Evolutionary conservation across 2,797 vertebrate species (phyloP).

Genomic region (Orientallactaga sibirica): DNA sequence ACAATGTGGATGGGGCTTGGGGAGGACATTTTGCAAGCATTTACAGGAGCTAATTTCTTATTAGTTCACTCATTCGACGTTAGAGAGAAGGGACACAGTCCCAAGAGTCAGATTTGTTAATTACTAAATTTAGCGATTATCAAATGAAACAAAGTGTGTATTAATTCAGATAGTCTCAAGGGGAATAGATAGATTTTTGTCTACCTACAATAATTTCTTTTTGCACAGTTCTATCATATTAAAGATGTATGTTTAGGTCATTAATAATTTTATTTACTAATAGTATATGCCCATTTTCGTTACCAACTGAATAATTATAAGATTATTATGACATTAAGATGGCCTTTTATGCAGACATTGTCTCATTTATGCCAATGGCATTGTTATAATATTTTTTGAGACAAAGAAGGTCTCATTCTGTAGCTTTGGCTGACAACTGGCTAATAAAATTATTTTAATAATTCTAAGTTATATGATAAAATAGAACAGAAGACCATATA

Average conservation of each 20-base stretch:
- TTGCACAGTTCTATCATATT: background rate
- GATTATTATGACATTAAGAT: background rate
- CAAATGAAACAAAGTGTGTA: constrained; percentile 75
- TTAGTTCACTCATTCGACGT: constrained; percentile 67
- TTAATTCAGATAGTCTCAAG: constrained; percentile 65
- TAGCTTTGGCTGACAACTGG: background rate
- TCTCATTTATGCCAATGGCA: background rate
- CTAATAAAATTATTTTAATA: background rate
- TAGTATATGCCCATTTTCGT: background rate
- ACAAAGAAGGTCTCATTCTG: no score
- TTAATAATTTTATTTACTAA: constrained; percentile 55
- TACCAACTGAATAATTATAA: constrained; percentile 9
- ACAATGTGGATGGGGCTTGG: background rate
- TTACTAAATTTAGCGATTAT: constrained; percentile 80
- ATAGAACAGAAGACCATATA: background rate
- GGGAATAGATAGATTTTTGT: constrained; percentile 59
- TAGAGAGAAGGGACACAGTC: constrained; percentile 59
- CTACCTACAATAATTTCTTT: constrained; percentile 44
- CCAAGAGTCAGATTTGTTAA: constrained; percentile 73
- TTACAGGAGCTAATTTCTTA: constrained; percentile 68
- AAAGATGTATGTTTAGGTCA: constrained; percentile 23
- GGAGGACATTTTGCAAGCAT: constrained; percentile 59
- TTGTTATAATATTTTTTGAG: background rate
- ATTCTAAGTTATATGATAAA: background rate
- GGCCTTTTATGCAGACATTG: background rate